Evolutionary conservation across 64 coral and sea anemone species (phyloP).

Genomic region (Dendrophyllia cribrosa): DNA sequence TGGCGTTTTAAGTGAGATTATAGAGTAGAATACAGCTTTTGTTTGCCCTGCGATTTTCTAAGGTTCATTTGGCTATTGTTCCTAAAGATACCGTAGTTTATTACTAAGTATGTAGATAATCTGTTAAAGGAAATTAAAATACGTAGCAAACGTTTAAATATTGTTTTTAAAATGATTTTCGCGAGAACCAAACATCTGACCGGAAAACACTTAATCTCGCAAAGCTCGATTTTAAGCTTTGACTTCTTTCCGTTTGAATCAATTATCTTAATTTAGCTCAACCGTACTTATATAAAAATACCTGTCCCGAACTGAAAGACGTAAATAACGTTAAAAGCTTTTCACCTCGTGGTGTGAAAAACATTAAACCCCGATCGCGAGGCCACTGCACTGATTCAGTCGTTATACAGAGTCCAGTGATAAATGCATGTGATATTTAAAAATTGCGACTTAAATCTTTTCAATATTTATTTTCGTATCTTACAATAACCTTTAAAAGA

Average conservation of each 20-base stretch:
- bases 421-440: not conserved
- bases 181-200: constrained; percentile 11
- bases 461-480: not conserved
- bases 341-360: constrained; percentile 4
- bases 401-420: not conserved
- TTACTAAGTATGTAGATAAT: constrained; percentile 11
- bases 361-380: not conserved
- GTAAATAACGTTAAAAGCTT: constrained; percentile 6
- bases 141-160: not conserved
- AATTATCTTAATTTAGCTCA: not conserved
- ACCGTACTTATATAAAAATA: not conserved
- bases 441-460: not conserved
- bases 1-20: not conserved
- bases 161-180: not conserved
- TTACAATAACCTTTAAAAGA: not conserved
- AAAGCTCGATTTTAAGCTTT: not conserved
- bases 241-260: not conserved
- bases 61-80: constrained; percentile 27
- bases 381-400: not conserved
- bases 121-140: not conserved
- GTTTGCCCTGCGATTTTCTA: constrained; percentile 2
- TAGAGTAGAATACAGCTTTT: constrained; percentile 9
- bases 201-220: not conserved
- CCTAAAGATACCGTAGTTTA: constrained; percentile 20
- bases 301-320: not conserved